A percentile compares a stretch with the other conserved stretches of the same genome.
Evolutionary conservation across 2,888 invertebrate species (phyloP).

Genomic region (Caenorhabditis panamensis): DNA sequence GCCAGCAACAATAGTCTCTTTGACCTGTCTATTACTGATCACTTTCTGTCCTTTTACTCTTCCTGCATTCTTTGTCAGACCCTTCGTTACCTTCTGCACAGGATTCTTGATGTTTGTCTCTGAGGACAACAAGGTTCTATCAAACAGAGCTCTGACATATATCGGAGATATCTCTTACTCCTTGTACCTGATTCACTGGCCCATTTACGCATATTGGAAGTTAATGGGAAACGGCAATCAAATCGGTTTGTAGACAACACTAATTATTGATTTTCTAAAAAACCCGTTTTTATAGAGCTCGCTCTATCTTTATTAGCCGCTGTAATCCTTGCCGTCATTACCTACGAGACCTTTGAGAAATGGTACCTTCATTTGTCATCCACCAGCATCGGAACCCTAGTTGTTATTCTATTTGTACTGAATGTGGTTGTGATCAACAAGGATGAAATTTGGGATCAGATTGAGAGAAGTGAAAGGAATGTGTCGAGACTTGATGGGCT

Average conservation of each 20-base stretch:
- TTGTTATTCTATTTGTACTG: slow-evolving; percentile 8
- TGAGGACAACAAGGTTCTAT: slow-evolving; percentile 25
- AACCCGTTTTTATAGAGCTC: slow-evolving; percentile 13
- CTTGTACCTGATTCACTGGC: slow-evolving; percentile 54
- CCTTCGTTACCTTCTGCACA: slow-evolving; percentile 23
- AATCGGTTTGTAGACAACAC: neutral
- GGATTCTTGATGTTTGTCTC: slow-evolving; percentile 37
- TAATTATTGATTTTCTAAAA: neutral
- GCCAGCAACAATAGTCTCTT: neutral
- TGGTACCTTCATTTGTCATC: slow-evolving; percentile 42
- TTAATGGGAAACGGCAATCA: slow-evolving; percentile 25
- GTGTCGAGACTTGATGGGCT: slow-evolving; percentile 13
- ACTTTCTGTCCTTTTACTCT: slow-evolving; percentile 3
- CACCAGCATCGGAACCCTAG: slow-evolving; percentile 3
- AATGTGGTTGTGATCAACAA: slow-evolving; percentile 32
- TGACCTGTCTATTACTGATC: slow-evolving; percentile 16
- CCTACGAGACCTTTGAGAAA: slow-evolving; percentile 42
- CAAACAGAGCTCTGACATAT: slow-evolving; percentile 29
- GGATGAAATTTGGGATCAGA: slow-evolving; percentile 11
- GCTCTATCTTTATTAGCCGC: slow-evolving; percentile 5
- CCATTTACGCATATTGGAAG: slow-evolving; percentile 55
- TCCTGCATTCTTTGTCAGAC: slow-evolving; percentile 19
- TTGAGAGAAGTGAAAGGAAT: slow-evolving; percentile 1
- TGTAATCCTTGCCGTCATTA: slow-evolving; percentile 5
- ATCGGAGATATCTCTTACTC: slow-evolving; percentile 56